phyloP scores from a whole-genome alignment of 2,888 invertebrate genomes.

The Drosophila paranaensis region DNA sequence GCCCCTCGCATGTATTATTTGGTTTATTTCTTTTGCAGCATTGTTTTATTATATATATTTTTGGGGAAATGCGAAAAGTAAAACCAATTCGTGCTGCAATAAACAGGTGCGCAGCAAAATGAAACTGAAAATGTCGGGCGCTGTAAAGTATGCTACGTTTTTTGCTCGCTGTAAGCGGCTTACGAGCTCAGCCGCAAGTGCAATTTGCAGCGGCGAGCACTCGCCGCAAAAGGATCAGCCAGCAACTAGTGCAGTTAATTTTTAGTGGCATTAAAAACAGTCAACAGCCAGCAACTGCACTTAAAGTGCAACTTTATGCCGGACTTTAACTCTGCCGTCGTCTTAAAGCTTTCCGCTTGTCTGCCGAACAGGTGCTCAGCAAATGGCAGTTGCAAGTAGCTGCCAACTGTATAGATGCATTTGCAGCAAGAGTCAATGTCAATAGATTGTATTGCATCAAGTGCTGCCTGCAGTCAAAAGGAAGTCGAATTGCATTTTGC shows the following conservation, averaged over 20 bases:
- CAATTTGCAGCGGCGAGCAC: conserved; percentile 56
- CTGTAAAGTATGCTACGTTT: conserved; percentile 48
- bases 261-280: conserved; percentile 7
- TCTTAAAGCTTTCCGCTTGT: conserved; percentile 28
- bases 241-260: conserved; percentile 30
- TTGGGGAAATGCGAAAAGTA: not conserved
- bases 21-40: conserved; percentile 3
- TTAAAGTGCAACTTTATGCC: not conserved
- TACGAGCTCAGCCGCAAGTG: conserved; percentile 53
- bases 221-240: conserved; percentile 29
- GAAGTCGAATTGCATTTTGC: conserved; percentile 46
- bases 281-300: not conserved
- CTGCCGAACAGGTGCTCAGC: conserved; percentile 53
- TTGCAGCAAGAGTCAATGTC: conserved; percentile 46
- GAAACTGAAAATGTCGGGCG: conserved; percentile 33
- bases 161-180: conserved; percentile 54
- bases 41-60: conserved; percentile 14
- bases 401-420: conserved; percentile 7
- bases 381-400: conserved; percentile 1
- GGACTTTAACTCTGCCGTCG: not conserved
- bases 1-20: conserved; percentile 3
- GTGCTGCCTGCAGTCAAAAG: conserved; percentile 22
- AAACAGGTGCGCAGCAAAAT: conserved; percentile 13
- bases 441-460: conserved; percentile 54
- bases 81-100: not conserved